Percentiles rank a stretch among this genome's conserved stretches.
Conservation (phyloP, 2,797 vertebrate species). For the Poecilia gillii region DNA sequence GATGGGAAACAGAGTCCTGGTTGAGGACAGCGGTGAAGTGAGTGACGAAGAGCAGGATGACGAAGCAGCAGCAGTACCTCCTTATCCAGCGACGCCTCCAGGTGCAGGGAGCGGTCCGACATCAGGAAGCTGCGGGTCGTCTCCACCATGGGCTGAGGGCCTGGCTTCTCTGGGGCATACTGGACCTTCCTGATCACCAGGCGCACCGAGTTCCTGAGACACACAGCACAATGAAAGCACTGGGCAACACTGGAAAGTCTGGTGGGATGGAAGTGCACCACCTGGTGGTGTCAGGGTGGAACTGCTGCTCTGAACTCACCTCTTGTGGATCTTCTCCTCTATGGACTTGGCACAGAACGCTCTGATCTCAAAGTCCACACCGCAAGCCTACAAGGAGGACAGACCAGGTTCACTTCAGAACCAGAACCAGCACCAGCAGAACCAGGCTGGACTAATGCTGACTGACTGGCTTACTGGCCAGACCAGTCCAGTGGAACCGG, state of each 20-base stretch:
- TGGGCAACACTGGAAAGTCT: no score
- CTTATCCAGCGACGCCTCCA: conserved; percentile 95
- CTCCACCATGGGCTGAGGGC: conserved; percentile 95
- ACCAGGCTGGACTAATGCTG: background rate
- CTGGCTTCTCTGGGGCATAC: conserved; percentile 93
- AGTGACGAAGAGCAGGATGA: background rate
- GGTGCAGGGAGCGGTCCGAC: conserved; percentile 95
- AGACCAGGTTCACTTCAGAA: background rate
- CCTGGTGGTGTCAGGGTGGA: background rate
- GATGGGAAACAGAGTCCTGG: conserved; percentile 24
- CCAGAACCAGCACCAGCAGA: background rate
- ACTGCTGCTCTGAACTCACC: conserved; percentile 57
- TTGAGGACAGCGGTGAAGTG: background rate
- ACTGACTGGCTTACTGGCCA: background rate
- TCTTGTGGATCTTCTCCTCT: conserved; percentile 85
- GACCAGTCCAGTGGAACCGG: background rate
- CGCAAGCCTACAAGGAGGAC: conserved; percentile 82
- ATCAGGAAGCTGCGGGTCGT: conserved; percentile 96
- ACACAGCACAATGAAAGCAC: background rate
- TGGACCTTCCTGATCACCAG: conserved; percentile 97
- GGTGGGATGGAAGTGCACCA: background rate
- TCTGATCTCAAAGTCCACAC: conserved; percentile 83
- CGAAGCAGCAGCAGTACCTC: conserved; percentile 80
- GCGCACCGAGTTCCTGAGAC: conserved; percentile 91
- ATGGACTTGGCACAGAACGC: conserved; percentile 87